Evolutionary conservation across 2,888 invertebrate genomes (phyloP).

Genomic region (Eurois occulta): DNA sequence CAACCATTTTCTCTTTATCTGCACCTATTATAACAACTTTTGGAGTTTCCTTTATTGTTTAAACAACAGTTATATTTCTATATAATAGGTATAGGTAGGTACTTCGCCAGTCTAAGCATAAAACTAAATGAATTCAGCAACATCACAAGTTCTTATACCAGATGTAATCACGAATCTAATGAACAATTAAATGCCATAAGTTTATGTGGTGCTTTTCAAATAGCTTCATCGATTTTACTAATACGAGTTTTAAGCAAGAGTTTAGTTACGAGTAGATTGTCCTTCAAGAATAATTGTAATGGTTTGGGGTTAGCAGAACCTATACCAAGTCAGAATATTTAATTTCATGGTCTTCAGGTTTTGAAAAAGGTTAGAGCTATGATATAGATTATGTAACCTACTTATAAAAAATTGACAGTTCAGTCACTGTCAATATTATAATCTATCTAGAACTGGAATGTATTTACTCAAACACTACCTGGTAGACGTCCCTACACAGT

Average conservation of each 20-base stretch:
- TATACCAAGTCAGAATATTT: background rate
- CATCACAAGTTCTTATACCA: conserved; percentile 68
- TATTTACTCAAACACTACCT: background rate
- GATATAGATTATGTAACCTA: background rate
- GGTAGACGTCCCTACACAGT: background rate
- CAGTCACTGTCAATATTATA: background rate
- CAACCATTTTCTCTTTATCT: background rate
- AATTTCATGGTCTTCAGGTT: background rate
- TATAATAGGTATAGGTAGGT: no score
- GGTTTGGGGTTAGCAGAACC: background rate
- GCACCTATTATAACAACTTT: background rate
- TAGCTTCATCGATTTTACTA: conserved; percentile 36
- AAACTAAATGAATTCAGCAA: conserved; percentile 55
- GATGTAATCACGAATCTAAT: conserved; percentile 70
- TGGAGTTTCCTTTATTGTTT: background rate
- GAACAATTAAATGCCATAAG: conserved; percentile 71
- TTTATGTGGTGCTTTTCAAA: conserved; percentile 60
- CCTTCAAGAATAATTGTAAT: background rate
- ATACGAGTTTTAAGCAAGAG: background rate
- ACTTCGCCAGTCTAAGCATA: background rate
- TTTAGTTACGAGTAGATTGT: background rate
- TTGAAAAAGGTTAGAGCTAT: background rate
- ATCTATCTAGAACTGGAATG: background rate
- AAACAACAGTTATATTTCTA: no score
- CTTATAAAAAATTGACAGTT: background rate